Conservation (phyloP, 2,113 vertebrate genomes). For the Oreochromis tanganicae region DNA sequence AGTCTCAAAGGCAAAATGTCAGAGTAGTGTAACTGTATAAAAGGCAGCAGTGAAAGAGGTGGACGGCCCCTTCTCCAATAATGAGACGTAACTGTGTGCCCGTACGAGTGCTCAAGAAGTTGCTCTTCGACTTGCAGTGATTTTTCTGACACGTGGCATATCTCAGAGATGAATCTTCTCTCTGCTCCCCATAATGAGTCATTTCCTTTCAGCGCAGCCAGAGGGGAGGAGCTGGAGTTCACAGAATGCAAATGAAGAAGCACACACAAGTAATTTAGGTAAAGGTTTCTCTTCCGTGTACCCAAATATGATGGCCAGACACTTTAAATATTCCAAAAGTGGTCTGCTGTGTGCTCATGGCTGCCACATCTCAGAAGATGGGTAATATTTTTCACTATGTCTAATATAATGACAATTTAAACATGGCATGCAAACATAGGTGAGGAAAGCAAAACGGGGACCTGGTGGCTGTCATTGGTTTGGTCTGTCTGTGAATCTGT, state of each 20-base stretch:
- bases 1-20: background rate
- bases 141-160: background rate
- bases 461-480: background rate
- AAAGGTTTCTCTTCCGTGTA: background rate
- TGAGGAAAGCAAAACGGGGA: background rate
- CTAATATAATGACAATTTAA: background rate
- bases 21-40: background rate
- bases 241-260: background rate
- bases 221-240: background rate
- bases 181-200: constrained; percentile 3
- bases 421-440: background rate
- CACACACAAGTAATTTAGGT: background rate
- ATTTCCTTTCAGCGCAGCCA: background rate
- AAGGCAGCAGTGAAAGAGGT: background rate
- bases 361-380: background rate
- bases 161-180: background rate
- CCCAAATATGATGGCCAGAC: background rate
- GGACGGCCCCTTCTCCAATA: background rate
- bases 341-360: background rate
- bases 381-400: background rate
- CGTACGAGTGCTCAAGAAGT: background rate
- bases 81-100: background rate
- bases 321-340: background rate
- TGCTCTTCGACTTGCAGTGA: background rate
- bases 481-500: background rate